Percentiles rank a stretch among this genome's conserved stretches.
phyloP scores from a whole-genome alignment of 2,113 vertebrate genomes.

The Eonycteris spelaea region DNA sequence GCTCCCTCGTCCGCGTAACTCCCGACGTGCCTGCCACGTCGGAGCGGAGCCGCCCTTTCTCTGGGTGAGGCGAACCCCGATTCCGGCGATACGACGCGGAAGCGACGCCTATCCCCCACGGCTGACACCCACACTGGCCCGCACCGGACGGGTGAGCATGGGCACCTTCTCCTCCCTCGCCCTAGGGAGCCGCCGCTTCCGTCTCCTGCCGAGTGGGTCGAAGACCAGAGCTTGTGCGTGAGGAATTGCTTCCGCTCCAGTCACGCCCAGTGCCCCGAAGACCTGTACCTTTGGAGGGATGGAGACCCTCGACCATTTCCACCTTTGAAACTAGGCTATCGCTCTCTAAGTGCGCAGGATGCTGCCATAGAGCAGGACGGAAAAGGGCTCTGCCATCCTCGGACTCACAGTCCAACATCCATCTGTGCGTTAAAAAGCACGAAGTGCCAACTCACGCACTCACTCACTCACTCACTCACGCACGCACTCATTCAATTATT shows the following conservation, averaged over 20 bases:
- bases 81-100: no score
- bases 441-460: no score
- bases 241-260: neutral
- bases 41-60: no score
- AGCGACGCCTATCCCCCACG: neutral
- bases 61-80: no score
- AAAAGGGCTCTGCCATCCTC: fast-evolving
- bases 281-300: neutral
- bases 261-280: neutral
- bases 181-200: neutral
- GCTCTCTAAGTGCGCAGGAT: neutral
- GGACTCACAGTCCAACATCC: neutral
- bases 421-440: neutral
- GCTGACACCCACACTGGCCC: neutral
- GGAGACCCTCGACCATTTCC: neutral
- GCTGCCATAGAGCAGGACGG: neutral
- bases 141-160: neutral
- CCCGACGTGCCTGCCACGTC: no score
- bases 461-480: neutral
- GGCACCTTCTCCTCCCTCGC: neutral
- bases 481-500: no score
- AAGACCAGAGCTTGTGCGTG: neutral
- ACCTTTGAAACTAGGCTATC: neutral
- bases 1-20: no score
- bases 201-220: neutral